Conservation (phyloP, 2,888 invertebrate species). For the Litoditis marina region DNA sequence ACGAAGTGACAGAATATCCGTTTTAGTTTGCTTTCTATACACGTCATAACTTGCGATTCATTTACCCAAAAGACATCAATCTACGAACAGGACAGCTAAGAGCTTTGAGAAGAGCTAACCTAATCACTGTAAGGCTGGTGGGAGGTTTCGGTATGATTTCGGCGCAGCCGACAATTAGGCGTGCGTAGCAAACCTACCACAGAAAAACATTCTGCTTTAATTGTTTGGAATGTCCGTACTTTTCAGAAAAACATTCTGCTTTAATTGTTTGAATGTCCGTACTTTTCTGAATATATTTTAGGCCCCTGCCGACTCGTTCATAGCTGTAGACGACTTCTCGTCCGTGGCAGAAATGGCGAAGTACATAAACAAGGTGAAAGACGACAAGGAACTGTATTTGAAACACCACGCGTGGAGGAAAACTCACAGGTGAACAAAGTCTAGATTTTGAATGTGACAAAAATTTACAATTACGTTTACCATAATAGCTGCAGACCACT, state of each 20-base stretch:
- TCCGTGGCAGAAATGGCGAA: slow-evolving; percentile 22
- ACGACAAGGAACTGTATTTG: slow-evolving; percentile 27
- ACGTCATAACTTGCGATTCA: no score
- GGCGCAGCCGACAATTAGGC: no score
- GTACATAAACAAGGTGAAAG: slow-evolving; percentile 24
- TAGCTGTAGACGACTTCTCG: slow-evolving; percentile 34
- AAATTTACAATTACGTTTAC: not conserved
- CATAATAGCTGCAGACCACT: no score
- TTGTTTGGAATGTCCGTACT: not conserved
- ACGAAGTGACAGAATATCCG: no score
- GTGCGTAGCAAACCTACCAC: no score
- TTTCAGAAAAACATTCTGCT: not conserved
- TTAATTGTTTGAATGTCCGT: not conserved
- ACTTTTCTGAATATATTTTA: slow-evolving; percentile 15
- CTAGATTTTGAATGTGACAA: not conserved
- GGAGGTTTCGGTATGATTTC: no score
- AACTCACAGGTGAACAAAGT: slow-evolving; percentile 25
- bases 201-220: not conserved
- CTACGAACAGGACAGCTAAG: no score
- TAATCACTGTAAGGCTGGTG: no score
- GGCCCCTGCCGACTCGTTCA: slow-evolving; percentile 36
- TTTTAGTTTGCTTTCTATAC: no score
- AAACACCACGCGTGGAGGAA: slow-evolving; percentile 41
- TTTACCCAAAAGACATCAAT: no score
- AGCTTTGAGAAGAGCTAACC: no score